These are phyloP conservation scores for Hypotaenidia okinawae DNA, from an alignment of 2,797 vertebrate species.

Conservation along the genomic window DNA sequence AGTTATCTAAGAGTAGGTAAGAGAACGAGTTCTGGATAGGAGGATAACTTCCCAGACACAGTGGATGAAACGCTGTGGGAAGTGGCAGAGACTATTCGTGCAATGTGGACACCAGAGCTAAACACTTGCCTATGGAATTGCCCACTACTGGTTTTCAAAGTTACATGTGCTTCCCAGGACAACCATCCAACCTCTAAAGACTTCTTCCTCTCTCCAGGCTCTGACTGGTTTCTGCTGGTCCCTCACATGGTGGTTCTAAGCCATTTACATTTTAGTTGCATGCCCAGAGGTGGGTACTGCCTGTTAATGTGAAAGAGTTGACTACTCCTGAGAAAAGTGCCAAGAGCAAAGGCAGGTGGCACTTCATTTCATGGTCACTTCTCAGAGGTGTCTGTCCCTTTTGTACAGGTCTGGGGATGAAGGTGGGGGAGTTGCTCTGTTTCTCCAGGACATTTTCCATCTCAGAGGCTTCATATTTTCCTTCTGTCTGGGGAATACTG, in stretches of 20 bases:
- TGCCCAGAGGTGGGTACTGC: neutral
- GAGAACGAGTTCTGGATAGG: neutral
- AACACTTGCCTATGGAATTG: neutral
- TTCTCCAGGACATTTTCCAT: slow-evolving; percentile 34
- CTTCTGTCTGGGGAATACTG: neutral
- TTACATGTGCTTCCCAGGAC: neutral
- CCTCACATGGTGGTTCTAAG: neutral
- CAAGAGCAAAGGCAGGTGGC: neutral
- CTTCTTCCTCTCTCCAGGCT: neutral
- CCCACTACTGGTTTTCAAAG: neutral
- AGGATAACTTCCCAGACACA: neutral
- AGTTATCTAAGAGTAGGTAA: rapidly evolving
- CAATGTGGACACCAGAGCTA: neutral
- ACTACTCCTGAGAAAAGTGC: neutral
- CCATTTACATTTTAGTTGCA: neutral
- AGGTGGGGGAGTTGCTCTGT: neutral
- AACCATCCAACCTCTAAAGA: neutral
- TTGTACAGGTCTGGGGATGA: slow-evolving; percentile 47
- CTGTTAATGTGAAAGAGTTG: neutral
- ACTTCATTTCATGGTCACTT: neutral
- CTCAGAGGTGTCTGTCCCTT: slow-evolving; percentile 42
- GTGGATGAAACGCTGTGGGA: neutral
- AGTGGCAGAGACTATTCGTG: neutral
- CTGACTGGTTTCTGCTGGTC: slow-evolving; percentile 21
- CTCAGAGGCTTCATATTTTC: neutral